Base-by-base conservation (phyloP, 1,140 invertebrate genomes). In the Medauroidea extradentata region DNA sequence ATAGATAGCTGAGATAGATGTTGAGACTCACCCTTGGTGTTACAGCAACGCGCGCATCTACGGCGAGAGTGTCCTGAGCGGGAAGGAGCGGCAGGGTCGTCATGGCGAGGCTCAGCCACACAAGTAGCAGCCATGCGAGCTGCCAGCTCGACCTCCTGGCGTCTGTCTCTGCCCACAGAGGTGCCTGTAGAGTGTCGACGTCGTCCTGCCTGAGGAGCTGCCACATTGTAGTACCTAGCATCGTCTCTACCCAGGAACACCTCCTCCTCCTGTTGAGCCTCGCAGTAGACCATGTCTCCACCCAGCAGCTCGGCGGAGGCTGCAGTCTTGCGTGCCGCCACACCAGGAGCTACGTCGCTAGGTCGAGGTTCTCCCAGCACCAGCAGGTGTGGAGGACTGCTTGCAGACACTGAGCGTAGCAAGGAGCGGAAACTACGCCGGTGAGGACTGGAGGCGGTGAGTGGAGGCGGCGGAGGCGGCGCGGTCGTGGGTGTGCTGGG, bases 141-240 rank as follows among this genome's bases (percentile, higher is more conserved):
- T n/a, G n/a, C n/a, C n/a, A n/a, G n/a, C 29, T 11, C 29, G 29
- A 11, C 5, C 29, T 34, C 29, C 29, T 34, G 5, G 29, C 29
- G 29, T n/a, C 41, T 23, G 18, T 44, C 41, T 9, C 14, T 19
- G 13, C 21, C 49, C 24, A 76, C 59, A 53, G 79, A 81, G 2
- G 78, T 78, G 16, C 81, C 77, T 41, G 82, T 80, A 3, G 80
- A 82, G 63, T 82, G 81, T 60, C 81, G 71, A 50, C 81, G 73
- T 51, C 69, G 68, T 18, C 70, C 63, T 4, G 74, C 72, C 18
- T 76, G 23, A 0, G 68, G 72, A 0, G 75, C 69, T 1, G 78
- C 75, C 9, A 81, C 62, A 57, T 83, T 81, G 62, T 81, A 81
- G 56, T 81, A 80, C 43, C 74, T 71, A 19, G 19, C 64, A 0